These are phyloP conservation scores for Pseudococcus jackbeardsleyi DNA, from an alignment of 2,888 invertebrate species.

Conservation along the genomic window DNA sequence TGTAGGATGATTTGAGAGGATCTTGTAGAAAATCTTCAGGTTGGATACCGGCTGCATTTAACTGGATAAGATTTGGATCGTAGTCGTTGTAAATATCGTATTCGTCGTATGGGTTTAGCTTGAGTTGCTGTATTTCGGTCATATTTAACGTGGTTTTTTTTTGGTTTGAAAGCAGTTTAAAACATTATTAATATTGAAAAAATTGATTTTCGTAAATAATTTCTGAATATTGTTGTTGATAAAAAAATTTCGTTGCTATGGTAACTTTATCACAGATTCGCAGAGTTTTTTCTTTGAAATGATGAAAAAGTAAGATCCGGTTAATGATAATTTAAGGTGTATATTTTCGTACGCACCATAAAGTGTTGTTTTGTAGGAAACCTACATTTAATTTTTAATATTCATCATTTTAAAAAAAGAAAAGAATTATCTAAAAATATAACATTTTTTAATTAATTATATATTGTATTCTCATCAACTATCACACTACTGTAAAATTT, in stretches of 20 bases:
- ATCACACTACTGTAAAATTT: too few species aligned
- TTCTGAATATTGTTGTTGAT: not conserved
- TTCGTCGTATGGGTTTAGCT: conserved; percentile 55
- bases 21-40: conserved; percentile 27
- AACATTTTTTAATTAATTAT: too few species aligned
- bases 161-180: not conserved
- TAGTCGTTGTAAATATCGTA: conserved; percentile 58
- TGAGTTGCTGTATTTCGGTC: conserved; percentile 39
- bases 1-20: conserved; percentile 58
- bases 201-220: not conserved
- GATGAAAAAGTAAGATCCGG: too few species aligned
- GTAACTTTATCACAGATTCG: conserved; percentile 25
- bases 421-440: too few species aligned
- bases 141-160: not conserved
- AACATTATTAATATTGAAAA: not conserved
- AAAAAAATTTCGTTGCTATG: not conserved
- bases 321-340: too few species aligned
- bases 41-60: not conserved
- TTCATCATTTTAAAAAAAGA: too few species aligned
- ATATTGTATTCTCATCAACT: too few species aligned
- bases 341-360: too few species aligned
- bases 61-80: conserved; percentile 26
- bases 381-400: too few species aligned
- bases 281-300: too few species aligned
- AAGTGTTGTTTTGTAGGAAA: too few species aligned